These are phyloP conservation scores for Propsilocerus akamusi DNA, from an alignment of 1,140 invertebrate genomes.

Conservation along the genomic window DNA sequence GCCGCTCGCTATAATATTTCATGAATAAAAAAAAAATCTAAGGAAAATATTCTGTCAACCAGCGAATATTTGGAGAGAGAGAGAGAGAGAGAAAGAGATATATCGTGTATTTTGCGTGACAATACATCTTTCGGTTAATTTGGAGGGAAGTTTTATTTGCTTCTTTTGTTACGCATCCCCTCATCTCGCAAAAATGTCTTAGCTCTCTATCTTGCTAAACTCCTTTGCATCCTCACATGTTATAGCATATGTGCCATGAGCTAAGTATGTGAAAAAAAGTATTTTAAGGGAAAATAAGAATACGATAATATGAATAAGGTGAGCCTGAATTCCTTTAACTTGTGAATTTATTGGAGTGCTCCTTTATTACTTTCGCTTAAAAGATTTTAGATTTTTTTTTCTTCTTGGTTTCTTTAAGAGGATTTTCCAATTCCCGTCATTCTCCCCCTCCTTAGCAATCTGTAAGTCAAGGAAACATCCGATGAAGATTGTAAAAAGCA, in stretches of 20 bases:
- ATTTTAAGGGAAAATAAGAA: background rate
- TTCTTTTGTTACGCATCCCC: no score
- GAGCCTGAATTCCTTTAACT: no score
- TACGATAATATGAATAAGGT: background rate
- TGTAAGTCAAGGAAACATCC: no score
- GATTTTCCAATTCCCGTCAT: background rate
- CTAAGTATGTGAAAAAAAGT: background rate
- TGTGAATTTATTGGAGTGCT: background rate
- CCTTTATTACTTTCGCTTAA: slow-evolving; percentile 1
- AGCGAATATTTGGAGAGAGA: no score
- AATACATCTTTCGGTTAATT: slow-evolving; percentile 1
- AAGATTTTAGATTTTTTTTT: no score
- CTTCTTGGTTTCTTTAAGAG: background rate
- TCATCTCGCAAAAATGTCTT: no score
- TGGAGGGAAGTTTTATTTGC: no score
- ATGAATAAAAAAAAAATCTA: background rate
- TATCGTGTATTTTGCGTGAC: background rate
- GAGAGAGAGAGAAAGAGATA: no score
- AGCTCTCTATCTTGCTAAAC: no score
- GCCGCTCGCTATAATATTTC: background rate
- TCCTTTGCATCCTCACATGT: background rate
- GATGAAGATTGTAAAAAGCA: background rate
- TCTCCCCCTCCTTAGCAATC: background rate
- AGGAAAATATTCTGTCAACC: no score
- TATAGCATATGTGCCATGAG: background rate